Evolutionary conservation across 2,888 invertebrate genomes (phyloP).

Genomic region (Thereva unica): DNA sequence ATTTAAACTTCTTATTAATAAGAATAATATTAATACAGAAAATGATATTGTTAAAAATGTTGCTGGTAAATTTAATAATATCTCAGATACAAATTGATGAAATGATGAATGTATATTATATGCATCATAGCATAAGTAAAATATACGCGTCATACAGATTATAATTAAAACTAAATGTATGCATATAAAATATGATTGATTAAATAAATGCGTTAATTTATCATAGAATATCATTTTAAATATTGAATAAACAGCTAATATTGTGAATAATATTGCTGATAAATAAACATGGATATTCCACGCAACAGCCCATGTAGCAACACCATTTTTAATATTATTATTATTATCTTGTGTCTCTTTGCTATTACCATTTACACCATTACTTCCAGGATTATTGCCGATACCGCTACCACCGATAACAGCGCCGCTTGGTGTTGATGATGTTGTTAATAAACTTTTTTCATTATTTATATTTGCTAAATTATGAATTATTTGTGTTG

Average conservation of each 20-base stretch:
- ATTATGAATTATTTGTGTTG: conserved; percentile 64
- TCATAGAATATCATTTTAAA: conserved; percentile 85
- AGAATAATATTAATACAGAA: conserved; percentile 81
- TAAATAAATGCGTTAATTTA: conserved; percentile 82
- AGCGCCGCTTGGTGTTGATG: conserved; percentile 43
- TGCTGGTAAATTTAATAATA: conserved; percentile 81
- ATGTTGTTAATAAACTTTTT: conserved; percentile 45
- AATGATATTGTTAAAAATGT: conserved; percentile 89
- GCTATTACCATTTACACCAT: background rate
- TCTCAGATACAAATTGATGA: conserved; percentile 77
- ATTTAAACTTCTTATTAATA: conserved; percentile 78
- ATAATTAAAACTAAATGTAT: conserved; percentile 81
- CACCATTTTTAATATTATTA: conserved; percentile 22
- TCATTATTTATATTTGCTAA: conserved; percentile 65
- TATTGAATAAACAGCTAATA: conserved; percentile 82
- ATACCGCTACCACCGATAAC: background rate
- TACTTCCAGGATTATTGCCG: background rate
- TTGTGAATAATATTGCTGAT: conserved; percentile 81
- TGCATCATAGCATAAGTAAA: conserved; percentile 88
- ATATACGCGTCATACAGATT: conserved; percentile 80
- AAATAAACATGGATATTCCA: conserved; percentile 92
- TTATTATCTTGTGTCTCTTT: conserved; percentile 20
- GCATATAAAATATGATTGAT: conserved; percentile 85
- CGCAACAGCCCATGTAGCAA: conserved; percentile 75
- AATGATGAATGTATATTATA: conserved; percentile 85